phyloP scores from a whole-genome alignment of 2,113 vertebrate genomes.

The Hippocampus mohnikei region DNA sequence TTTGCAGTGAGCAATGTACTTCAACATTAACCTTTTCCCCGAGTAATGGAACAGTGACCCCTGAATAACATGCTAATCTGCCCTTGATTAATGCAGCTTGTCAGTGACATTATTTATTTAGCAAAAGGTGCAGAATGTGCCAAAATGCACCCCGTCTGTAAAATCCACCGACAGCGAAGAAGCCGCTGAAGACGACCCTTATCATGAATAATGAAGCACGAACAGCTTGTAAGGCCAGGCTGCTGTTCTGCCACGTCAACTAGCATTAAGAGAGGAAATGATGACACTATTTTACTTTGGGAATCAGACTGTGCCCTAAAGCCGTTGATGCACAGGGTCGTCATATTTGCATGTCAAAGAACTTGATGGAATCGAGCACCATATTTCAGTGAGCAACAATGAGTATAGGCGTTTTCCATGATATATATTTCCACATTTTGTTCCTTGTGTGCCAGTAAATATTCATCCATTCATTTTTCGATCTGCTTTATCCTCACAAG shows the following conservation, averaged over 20 bases:
- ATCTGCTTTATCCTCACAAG: too few relatives aligned
- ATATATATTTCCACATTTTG: too few relatives aligned
- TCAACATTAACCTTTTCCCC: slow-evolving; percentile 32
- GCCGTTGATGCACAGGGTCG: neutral
- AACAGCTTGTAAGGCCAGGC: slow-evolving; percentile 51
- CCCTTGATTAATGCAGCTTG: slow-evolving; percentile 41
- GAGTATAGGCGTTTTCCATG: too few relatives aligned
- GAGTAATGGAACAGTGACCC: slow-evolving; percentile 25
- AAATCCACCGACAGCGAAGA: slow-evolving; percentile 20
- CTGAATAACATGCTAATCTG: slow-evolving; percentile 24
- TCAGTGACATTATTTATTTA: slow-evolving; percentile 57
- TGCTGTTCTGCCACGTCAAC: slow-evolving; percentile 44
- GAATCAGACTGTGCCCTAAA: slow-evolving; percentile 10
- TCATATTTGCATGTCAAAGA: neutral
- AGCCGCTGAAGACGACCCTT: slow-evolving; percentile 10
- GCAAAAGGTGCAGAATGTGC: slow-evolving; percentile 10
- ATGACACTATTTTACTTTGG: slow-evolving; percentile 11
- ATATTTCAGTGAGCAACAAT: neutral
- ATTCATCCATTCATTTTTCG: too few relatives aligned
- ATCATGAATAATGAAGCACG: slow-evolving; percentile 59
- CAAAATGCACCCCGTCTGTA: slow-evolving; percentile 35
- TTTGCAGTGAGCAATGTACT: neutral
- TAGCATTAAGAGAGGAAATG: slow-evolving; percentile 31
- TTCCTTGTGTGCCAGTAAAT: too few relatives aligned
- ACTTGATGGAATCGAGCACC: neutral